Evolutionary conservation across 2,888 invertebrate species (phyloP).

Genomic region (Pogonocherus hispidulus): DNA sequence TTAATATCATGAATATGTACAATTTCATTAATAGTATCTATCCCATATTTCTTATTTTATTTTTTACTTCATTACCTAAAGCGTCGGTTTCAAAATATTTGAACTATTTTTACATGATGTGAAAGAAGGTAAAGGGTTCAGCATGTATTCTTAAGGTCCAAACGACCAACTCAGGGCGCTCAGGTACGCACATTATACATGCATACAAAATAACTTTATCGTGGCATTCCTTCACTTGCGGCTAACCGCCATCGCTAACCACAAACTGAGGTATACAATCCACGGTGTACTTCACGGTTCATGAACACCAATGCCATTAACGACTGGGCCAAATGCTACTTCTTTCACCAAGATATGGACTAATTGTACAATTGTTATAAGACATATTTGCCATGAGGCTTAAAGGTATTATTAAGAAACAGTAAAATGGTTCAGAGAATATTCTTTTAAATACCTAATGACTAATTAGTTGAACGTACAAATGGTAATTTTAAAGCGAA

Average conservation of each 20-base stretch:
- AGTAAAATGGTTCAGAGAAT: background rate
- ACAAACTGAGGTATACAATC: slow-evolving; percentile 55
- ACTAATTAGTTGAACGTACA: no score
- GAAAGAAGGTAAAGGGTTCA: no score
- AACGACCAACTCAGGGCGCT: background rate
- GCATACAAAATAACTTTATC: slow-evolving; percentile 41
- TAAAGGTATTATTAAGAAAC: no score
- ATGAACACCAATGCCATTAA: slow-evolving; percentile 58
- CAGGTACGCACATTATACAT: slow-evolving; percentile 35
- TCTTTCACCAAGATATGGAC: background rate
- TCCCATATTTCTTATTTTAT: no score
- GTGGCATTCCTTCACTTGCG: slow-evolving; percentile 57
- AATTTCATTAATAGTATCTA: no score
- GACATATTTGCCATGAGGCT: background rate
- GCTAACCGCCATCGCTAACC: slow-evolving; percentile 58
- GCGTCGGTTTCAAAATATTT: no score
- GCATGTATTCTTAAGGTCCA: no score
- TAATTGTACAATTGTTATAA: background rate
- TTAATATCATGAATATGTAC: no score
- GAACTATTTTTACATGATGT: no score
- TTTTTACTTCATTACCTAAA: no score
- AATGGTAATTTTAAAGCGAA: no score
- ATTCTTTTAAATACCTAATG: no score
- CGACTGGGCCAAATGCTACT: slow-evolving; percentile 21
- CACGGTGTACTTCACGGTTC: slow-evolving; percentile 59